A percentile compares a stretch with the other conserved stretches of the same genome.
phyloP scores from a whole-genome alignment of 2,888 invertebrate species.

The Cheilosia pagana region DNA sequence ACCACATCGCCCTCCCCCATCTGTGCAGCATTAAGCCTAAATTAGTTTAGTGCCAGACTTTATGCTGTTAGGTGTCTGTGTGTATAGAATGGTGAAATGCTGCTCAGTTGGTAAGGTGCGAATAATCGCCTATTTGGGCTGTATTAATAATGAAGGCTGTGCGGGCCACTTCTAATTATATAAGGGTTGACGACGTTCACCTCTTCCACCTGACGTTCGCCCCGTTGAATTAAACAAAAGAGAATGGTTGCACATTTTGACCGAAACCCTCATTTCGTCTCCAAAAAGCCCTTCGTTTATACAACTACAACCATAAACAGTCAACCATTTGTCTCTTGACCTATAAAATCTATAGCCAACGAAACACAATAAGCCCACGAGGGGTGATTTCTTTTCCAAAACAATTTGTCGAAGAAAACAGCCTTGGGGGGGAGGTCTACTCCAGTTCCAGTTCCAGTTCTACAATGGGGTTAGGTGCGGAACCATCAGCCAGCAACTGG shows the following conservation, averaged over 20 bases:
- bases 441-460: conserved; percentile 28
- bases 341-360: conserved; percentile 60
- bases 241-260: conserved; percentile 30
- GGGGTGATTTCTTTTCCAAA: conserved; percentile 20
- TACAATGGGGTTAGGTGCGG: conserved; percentile 62
- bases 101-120: conserved; percentile 41
- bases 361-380: conserved; percentile 44
- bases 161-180: conserved; percentile 45
- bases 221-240: conserved; percentile 18
- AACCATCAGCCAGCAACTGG: conserved; percentile 61
- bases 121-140: conserved; percentile 63
- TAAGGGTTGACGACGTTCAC: too few species aligned
- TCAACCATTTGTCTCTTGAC: conserved; percentile 72
- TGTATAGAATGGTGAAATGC: conserved; percentile 25
- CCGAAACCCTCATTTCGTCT: conserved; percentile 18
- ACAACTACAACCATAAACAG: not conserved
- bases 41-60: conserved; percentile 53
- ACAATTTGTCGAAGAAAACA: conserved; percentile 25
- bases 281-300: conserved; percentile 21
- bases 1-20: not conserved
- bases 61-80: conserved; percentile 9
- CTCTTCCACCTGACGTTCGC: not conserved
- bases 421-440: conserved; percentile 41
- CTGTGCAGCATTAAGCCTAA: conserved; percentile 58
- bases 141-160: conserved; percentile 70